Base-by-base conservation (phyloP, 2,888 invertebrate genomes). In the Anoplius nigerrimus region DNA sequence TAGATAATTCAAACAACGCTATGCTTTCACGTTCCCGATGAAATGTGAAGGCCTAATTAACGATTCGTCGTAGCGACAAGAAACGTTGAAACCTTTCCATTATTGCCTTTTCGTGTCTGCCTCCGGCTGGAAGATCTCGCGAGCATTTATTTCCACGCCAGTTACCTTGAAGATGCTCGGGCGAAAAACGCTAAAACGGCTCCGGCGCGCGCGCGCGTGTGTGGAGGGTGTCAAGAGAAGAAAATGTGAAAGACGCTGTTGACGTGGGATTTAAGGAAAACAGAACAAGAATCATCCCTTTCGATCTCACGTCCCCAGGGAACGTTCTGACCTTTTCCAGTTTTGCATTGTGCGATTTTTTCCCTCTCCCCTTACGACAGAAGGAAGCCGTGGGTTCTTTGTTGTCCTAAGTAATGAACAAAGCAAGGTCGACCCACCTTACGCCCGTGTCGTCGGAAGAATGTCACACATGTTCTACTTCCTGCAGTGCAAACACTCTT, bases 101-200 rank as follows among this genome's bases (percentile, higher is more conserved):
- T 18, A 24, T 20, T 20, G 52, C 20, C 15, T 22, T 3, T 52
- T 15, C 15, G 15, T 52, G 22, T 52, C 22, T 52, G 21, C 52
- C 20, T 8, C 21, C 6, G 34, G 34, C 2, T 24, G 27, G 21
- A 45, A 18, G 61, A 61, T 61, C 24, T 11, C 15, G 5, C 45
- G 22, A 55, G 21, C 45, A 45, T 53, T 66, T 62, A 66, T 57
- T 62, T 58, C 42, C 24, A 57, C 16, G 15, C 13, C 22, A 42
- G 27, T 34, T 34, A 55, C 22, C 21, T 20, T 52, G 20, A 24
- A 8, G 21, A 61, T 2, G 52, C 21, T 57, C 21, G 43, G 20
- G 6, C n/a, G 60, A 71, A 55, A 63, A 64, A 68, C 60, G 57
- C 20, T 15, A 60, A 43, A 24, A 58, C 27, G 58, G 11, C 15